A percentile compares a stretch with the other conserved stretches of the same genome.
These are phyloP conservation scores for Torymus aiolomorphi DNA, from an alignment of 2,888 invertebrate species.

Conservation along the genomic window DNA sequence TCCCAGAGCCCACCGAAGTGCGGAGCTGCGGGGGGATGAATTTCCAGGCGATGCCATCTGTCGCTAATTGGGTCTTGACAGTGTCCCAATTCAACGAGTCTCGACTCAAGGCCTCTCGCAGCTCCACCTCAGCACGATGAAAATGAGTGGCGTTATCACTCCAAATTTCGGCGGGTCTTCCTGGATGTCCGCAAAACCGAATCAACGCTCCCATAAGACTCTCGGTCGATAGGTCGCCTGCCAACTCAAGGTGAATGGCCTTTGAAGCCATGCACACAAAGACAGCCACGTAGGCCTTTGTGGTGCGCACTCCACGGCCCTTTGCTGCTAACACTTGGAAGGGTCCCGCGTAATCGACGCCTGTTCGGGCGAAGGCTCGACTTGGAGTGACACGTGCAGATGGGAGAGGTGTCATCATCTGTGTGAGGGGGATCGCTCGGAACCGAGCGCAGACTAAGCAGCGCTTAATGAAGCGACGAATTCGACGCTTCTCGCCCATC, in stretches of 20 bases:
- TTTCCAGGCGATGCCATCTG: neutral
- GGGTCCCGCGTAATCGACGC: neutral
- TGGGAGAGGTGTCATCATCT: neutral
- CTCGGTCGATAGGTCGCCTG: neutral
- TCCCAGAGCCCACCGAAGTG: too few relatives aligned
- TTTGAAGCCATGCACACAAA: too few relatives aligned
- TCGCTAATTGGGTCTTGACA: neutral
- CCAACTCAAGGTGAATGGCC: too few relatives aligned
- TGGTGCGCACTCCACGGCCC: neutral
- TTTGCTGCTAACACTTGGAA: neutral
- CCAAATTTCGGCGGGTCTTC: neutral
- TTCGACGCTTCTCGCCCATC: neutral
- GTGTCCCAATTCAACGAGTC: too few relatives aligned
- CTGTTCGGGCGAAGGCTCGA: neutral
- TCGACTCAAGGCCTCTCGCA: neutral
- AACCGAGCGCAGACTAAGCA: constrained; percentile 20
- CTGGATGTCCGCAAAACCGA: too few relatives aligned
- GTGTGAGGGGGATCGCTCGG: neutral
- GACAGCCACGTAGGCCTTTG: constrained; percentile 3
- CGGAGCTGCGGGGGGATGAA: neutral
- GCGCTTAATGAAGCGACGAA: neutral
- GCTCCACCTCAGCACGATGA: neutral
- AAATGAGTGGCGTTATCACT: constrained; percentile 16
- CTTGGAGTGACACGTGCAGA: too few relatives aligned
- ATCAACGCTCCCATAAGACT: neutral